A percentile compares a stretch with the other conserved stretches of the same genome.
Conservation (phyloP, 2,797 vertebrate genomes). For the Anableps anableps region DNA sequence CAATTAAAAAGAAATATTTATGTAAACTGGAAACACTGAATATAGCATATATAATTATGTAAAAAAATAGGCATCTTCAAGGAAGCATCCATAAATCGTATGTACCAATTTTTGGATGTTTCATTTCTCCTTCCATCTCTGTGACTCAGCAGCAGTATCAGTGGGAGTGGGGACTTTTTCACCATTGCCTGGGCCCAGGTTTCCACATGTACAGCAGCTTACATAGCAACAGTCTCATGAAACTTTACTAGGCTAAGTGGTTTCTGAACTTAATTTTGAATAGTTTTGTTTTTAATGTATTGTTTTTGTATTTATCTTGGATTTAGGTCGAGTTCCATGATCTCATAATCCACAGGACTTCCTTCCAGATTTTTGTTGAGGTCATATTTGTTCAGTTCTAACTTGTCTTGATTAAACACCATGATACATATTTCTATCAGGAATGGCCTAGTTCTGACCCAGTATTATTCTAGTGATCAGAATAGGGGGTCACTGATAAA, state of each 20-base stretch:
- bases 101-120: too few species aligned
- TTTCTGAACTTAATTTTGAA: background rate
- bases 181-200: background rate
- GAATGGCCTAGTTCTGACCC: background rate
- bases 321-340: too few species aligned
- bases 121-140: background rate
- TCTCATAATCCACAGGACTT: background rate
- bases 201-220: background rate
- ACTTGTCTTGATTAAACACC: background rate
- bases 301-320: background rate
- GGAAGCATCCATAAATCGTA: too few species aligned
- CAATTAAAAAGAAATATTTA: background rate
- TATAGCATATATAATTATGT: background rate
- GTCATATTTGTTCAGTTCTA: background rate
- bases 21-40: background rate
- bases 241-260: background rate
- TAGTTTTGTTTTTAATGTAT: background rate
- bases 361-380: background rate
- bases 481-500: background rate
- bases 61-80: background rate
- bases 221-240: background rate
- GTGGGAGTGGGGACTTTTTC: background rate
- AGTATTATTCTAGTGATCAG: background rate
- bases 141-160: background rate
- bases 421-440: background rate